A percentile compares a stretch with the other conserved stretches of the same genome.
These are phyloP conservation scores for Amyelois transitella DNA, from an alignment of 1,140 invertebrate species.

Conservation along the genomic window DNA sequence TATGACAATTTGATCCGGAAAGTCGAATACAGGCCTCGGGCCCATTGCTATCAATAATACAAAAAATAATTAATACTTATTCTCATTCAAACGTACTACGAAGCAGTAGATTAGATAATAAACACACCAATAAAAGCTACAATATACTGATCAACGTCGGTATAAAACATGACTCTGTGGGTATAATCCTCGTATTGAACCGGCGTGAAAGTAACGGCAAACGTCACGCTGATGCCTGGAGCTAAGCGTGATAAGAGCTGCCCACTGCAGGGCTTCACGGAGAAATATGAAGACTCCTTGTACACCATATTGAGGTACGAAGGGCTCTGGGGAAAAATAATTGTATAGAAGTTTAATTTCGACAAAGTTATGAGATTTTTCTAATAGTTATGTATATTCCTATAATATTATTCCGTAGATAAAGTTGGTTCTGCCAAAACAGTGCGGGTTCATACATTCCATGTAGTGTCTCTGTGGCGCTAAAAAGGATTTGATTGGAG, in stretches of 20 bases:
- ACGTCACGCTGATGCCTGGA: slow-evolving; percentile 58
- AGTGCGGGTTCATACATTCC: too few species aligned
- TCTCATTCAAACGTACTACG: slow-evolving; percentile 12
- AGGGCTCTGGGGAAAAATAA: slow-evolving; percentile 27
- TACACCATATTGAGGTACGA: slow-evolving; percentile 52
- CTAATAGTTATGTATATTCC: too few species aligned
- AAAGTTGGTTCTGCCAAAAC: too few species aligned
- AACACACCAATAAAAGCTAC: slow-evolving; percentile 47
- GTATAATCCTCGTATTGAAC: slow-evolving; percentile 49
- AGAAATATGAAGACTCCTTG: slow-evolving; percentile 57
- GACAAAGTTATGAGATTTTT: too few species aligned
- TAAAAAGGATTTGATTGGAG: too few species aligned
- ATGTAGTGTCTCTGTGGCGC: too few species aligned
- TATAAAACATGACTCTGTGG: slow-evolving; percentile 55
- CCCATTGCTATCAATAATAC: slow-evolving; percentile 43
- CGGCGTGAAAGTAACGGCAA: slow-evolving; percentile 47
- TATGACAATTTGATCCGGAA: slow-evolving; percentile 46
- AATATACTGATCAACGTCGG: slow-evolving; percentile 55
- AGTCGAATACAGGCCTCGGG: slow-evolving; percentile 50
- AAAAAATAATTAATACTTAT: slow-evolving; percentile 8
- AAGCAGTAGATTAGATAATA: background rate
- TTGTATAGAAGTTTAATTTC: too few species aligned
- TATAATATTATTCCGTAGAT: too few species aligned
- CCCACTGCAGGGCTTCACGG: slow-evolving; percentile 42
- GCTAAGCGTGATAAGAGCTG: slow-evolving; percentile 46